Base-by-base conservation (phyloP, 1,140 invertebrate species). In the Drosophila lacertosa region DNA sequence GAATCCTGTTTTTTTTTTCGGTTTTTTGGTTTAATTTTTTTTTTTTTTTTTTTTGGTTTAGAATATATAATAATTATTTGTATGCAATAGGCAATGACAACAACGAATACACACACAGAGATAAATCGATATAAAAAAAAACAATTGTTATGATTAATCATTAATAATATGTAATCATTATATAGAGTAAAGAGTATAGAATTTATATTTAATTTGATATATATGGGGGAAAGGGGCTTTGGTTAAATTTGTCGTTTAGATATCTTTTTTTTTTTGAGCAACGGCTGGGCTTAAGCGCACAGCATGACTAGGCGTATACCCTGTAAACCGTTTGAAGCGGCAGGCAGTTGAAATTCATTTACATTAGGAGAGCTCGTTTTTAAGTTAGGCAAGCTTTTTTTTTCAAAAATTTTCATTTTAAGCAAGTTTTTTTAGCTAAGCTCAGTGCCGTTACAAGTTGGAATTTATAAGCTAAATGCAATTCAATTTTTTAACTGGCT, bases 1-100 rank as follows among this genome's bases (percentile, higher is more conserved):
- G 91, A 96, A 96, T 88, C 95, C 95, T 95, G 90, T 80, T 89
- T 84, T 74, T 65, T 64, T 68, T 65, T 73, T 67, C 62, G 71
- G 55, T 72, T 54, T 65, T 69, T 74, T 39, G 10, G 16, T 54
- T 40, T 44, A 3, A 37, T 48, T 42, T 62, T 42, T 62, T 59
- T 57, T 64, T 48, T 51, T 39, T 72, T 60, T 62, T 74, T 55
- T 44, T 48, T 48, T 16, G 18, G 32, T 39, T 53, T 13, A 22
- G 29, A 58, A 66, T 54, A 67, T 65, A 75, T 62, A 47, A 77
- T 65, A 74, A 66, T 69, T 77, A 71, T 84, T 83, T 39, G 50
- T 83, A 84, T 82, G 80, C 80, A 84, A 79, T 67, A 76, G 80
- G 71, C 80, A 84, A 83, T 83, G 77, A 86, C 81, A 88, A 88